Percentiles rank a stretch among this genome's conserved stretches.
Conservation (phyloP, 2,797 vertebrate species). For the Strix occidentalis region DNA sequence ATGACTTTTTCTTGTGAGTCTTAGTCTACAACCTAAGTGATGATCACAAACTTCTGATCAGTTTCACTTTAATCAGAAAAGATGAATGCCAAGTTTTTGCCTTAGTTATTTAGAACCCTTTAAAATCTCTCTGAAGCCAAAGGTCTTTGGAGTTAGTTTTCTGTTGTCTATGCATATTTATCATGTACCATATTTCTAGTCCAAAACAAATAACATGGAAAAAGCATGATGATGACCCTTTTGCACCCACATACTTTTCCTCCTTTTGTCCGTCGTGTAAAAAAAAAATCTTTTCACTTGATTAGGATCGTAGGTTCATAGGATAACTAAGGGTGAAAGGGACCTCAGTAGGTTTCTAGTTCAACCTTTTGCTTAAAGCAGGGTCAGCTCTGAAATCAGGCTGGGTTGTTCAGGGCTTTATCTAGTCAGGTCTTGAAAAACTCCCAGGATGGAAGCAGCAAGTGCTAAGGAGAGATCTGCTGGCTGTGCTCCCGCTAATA, state of each 20-base stretch:
- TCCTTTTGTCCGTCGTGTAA: neutral
- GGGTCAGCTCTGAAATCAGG: neutral
- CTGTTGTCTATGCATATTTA: neutral
- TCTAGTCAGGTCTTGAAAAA: neutral
- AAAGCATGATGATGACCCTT: neutral
- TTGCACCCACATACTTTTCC: neutral
- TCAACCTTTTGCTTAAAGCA: neutral
- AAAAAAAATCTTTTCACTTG: neutral
- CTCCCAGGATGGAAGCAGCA: neutral
- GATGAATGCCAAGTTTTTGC: neutral
- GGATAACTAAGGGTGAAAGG: neutral
- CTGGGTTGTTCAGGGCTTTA: neutral
- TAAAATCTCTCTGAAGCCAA: neutral
- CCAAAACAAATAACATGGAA: neutral
- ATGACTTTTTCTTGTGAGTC: neutral
- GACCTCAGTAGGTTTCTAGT: neutral
- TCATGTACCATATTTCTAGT: neutral
- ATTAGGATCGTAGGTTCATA: neutral
- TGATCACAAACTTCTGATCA: neutral
- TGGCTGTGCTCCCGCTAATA: neutral
- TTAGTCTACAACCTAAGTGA: neutral
- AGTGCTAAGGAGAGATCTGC: neutral
- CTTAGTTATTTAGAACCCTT: neutral
- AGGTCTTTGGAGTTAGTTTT: neutral
- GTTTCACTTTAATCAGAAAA: neutral